A percentile compares a stretch with the other conserved stretches of the same genome.
phyloP scores from a whole-genome alignment of 2,888 invertebrate species.

The Dolichopus griseipennis region DNA sequence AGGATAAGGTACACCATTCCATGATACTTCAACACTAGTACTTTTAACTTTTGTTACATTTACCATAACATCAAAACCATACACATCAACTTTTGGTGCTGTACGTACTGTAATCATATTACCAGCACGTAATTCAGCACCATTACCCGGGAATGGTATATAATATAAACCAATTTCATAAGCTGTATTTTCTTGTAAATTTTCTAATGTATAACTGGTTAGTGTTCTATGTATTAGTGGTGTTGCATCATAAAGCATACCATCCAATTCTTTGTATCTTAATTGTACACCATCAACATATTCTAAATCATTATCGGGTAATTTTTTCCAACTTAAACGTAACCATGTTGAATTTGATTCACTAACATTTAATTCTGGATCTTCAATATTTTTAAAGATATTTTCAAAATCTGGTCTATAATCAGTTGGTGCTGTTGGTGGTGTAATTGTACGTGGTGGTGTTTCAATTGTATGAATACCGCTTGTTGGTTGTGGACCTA shows the following conservation, averaged over 20 bases:
- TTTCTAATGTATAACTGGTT: slow-evolving; percentile 66
- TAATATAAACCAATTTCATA: slow-evolving; percentile 79
- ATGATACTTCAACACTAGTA: slow-evolving; percentile 66
- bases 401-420: slow-evolving; percentile 42
- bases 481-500: slow-evolving; percentile 70
- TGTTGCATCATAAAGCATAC: slow-evolving; percentile 74
- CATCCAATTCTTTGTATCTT: slow-evolving; percentile 72
- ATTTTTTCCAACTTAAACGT: slow-evolving; percentile 71
- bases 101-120: slow-evolving; percentile 62
- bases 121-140: slow-evolving; percentile 67
- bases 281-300: slow-evolving; percentile 84
- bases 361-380: slow-evolving; percentile 62
- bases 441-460: slow-evolving; percentile 46
- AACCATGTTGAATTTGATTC: slow-evolving; percentile 73
- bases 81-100: slow-evolving; percentile 61
- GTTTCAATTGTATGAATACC: slow-evolving; percentile 67
- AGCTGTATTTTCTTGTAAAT: slow-evolving; percentile 64
- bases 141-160: slow-evolving; percentile 71
- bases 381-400: slow-evolving; percentile 50
- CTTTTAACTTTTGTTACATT: slow-evolving; percentile 68
- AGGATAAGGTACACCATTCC: slow-evolving; percentile 80
- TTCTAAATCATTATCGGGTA: slow-evolving; percentile 68
- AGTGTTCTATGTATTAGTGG: slow-evolving; percentile 76
- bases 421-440: slow-evolving; percentile 39
- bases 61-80: slow-evolving; percentile 70